A percentile compares a stretch with the other conserved stretches of the same genome.
phyloP scores from a whole-genome alignment of 2,888 invertebrate genomes.

The Sicus ferrugineus region DNA sequence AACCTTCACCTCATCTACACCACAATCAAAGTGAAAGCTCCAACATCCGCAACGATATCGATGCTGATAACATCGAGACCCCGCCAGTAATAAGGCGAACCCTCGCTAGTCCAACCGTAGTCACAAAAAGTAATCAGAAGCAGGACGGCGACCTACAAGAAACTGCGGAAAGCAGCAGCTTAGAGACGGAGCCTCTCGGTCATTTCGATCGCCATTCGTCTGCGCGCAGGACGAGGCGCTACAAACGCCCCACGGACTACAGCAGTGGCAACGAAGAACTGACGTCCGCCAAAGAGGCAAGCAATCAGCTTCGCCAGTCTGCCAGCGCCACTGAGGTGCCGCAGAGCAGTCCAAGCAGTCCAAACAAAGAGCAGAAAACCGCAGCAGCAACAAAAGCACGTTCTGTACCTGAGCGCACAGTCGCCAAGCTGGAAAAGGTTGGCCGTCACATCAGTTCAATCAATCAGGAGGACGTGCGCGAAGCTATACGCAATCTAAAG shows the following conservation, averaged over 20 bases:
- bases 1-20: constrained; percentile 37
- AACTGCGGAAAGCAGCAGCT: not conserved
- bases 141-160: not conserved
- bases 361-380: constrained; percentile 32
- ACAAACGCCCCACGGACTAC: constrained; percentile 73
- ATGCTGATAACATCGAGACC: constrained; percentile 90
- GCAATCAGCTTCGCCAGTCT: constrained; percentile 46
- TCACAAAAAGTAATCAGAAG: constrained; percentile 48
- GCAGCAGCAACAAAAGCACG: constrained; percentile 41
- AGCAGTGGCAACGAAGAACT: constrained; percentile 69
- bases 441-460: constrained; percentile 75
- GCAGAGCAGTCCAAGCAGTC: constrained; percentile 39
- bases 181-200: constrained; percentile 68
- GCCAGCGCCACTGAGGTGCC: constrained; percentile 47
- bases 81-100: constrained; percentile 80
- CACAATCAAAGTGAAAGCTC: constrained; percentile 51
- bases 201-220: constrained; percentile 86
- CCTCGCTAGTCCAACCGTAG: constrained; percentile 53
- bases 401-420: constrained; percentile 47
- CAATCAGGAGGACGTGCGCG: constrained; percentile 75
- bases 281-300: constrained; percentile 50
- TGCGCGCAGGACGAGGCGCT: constrained; percentile 81
- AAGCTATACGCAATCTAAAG: constrained; percentile 73
- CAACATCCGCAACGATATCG: constrained; percentile 80
- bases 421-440: constrained; percentile 63